Evolutionary conservation across 2,113 vertebrate species (phyloP), one percentile per base, ranked within the genome.

Genomic region (Catharus minimus): DNA sequence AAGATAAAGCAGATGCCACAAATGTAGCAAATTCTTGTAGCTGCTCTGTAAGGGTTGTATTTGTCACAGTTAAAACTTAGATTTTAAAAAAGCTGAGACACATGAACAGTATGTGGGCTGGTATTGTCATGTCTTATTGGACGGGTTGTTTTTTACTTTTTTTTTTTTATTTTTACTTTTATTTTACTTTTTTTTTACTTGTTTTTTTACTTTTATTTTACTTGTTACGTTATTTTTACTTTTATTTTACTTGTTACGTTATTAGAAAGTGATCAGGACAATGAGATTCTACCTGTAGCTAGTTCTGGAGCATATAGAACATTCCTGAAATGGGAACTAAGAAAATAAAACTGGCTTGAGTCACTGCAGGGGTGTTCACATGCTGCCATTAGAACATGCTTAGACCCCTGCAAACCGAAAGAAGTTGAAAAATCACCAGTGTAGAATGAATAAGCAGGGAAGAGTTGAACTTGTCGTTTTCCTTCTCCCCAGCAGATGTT

Each of bases 401-500:
- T 69, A 92, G 53, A 78, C 16, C 14, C 52, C 66, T 65, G 14
- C 55, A 85, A 66, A 90, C 46, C 0, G 0, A 53, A 74, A 60
- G 33, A 61, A 58, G 22, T 13, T 86, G 62, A 88, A 92, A 90
- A 90, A 69, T 85, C 28, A 33, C 30, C 47, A 38, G 12, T 0
- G 1, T 33, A 32, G 46, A 77, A 79, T 73, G 79, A 95, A 58
- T 60, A 60, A 89, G 18, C 30, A 73, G 47, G 27, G 60, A 66
- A 33, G 86, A 28, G 24, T 17, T 62, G 71, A 76, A 90, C 64
- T 80, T 57, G 36, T 82, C 75, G 41, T 65, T 91, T 79, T 72
- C 11, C 4, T 90, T 85, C 86, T 85, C 30, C 22, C 24, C 62
- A 79, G 89, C 95, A 95, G 93, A 90, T 95, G 90, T 86, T 90